Percentiles rank a stretch among this genome's conserved stretches.
Evolutionary conservation across 2,888 invertebrate species (phyloP).

Genomic region (Encarsia formosa): DNA sequence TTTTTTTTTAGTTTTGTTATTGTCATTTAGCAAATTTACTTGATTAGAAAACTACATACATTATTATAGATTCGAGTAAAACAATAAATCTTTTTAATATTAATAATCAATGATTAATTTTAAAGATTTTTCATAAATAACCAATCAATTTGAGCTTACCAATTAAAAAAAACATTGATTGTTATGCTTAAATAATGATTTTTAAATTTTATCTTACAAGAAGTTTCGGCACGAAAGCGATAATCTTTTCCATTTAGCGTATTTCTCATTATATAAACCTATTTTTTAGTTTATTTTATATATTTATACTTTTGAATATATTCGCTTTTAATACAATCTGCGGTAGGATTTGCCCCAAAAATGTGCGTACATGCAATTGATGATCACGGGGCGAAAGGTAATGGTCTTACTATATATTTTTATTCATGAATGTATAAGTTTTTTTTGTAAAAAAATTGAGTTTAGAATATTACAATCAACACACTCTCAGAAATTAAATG

Average conservation of each 20-base stretch:
- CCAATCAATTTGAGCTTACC: too few species aligned
- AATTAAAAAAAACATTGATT: not conserved
- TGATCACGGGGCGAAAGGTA: slow-evolving; percentile 13
- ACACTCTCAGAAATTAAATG: too few species aligned
- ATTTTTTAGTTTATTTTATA: slow-evolving; percentile 6
- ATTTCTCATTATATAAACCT: slow-evolving; percentile 10
- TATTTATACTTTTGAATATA: not conserved
- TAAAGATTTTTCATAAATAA: not conserved
- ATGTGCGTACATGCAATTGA: slow-evolving; percentile 2
- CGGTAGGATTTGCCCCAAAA: slow-evolving; percentile 20
- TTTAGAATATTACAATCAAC: too few species aligned
- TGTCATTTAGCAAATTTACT: too few species aligned
- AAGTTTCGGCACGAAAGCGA: slow-evolving; percentile 1
- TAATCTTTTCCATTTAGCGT: not conserved
- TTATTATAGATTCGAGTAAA: too few species aligned
- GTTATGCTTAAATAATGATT: too few species aligned
- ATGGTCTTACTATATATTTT: too few species aligned
- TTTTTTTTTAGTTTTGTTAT: too few species aligned
- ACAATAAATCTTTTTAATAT: not conserved
- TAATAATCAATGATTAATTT: not conserved
- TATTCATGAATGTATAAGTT: not conserved
- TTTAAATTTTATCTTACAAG: slow-evolving; percentile 13
- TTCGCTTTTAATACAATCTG: slow-evolving; percentile 20
- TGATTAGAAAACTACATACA: too few species aligned
- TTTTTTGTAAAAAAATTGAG: not conserved